These are phyloP conservation scores for Platycnemis pennipes DNA, from an alignment of 2,888 invertebrate genomes.

Conservation along the genomic window DNA sequence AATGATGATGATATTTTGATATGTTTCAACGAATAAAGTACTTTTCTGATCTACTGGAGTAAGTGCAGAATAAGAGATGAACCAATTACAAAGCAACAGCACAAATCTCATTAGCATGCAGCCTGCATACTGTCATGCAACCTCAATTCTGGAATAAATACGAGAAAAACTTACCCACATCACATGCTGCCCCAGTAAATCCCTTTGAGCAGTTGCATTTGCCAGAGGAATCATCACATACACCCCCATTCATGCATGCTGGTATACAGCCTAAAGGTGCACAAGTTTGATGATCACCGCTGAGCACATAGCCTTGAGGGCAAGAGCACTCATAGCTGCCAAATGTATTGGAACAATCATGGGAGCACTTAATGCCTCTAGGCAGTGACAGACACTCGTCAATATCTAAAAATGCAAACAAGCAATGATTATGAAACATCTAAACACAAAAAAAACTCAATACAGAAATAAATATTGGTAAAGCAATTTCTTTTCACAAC, in stretches of 20 bases:
- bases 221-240: conserved; percentile 54
- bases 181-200: conserved; percentile 59
- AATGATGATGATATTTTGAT: too few species aligned
- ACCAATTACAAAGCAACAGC: too few species aligned
- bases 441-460: too few species aligned
- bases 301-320: conserved; percentile 16
- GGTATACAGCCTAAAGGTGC: conserved; percentile 29
- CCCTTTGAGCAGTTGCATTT: conserved; percentile 50
- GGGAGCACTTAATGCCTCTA: conserved; percentile 17
- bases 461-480: too few species aligned
- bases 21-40: too few species aligned
- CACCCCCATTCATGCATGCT: conserved; percentile 42
- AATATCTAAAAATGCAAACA: conserved; percentile 30
- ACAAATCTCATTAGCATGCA: too few species aligned
- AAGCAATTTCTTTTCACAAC: too few species aligned
- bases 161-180: conserved; percentile 37
- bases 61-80: too few species aligned
- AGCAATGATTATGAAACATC: neutral
- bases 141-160: too few species aligned
- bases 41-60: too few species aligned
- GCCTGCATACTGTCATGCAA: too few species aligned
- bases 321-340: conserved; percentile 67
- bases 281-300: conserved; percentile 49
- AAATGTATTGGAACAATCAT: conserved; percentile 65
- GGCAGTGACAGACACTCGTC: conserved; percentile 66